Evolutionary conservation across 2,113 vertebrate genomes (phyloP).

Genomic region (Lampris megalopsis): DNA sequence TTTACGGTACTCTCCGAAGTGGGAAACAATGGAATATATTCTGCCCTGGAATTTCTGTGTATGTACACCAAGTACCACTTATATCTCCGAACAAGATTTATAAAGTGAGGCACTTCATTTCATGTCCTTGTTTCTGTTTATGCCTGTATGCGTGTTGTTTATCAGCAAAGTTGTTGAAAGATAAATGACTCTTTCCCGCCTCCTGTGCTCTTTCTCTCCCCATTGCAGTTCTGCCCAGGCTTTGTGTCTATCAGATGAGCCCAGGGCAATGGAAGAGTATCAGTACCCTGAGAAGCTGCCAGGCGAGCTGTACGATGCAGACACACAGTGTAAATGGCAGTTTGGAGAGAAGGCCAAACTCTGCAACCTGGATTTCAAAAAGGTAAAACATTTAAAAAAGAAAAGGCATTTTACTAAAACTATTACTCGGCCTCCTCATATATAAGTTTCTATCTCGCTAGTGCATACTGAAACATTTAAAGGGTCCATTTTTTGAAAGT

Average conservation of each 20-base stretch:
- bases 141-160: slow-evolving; percentile 5
- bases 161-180: slow-evolving; percentile 9
- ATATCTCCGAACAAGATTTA: not conserved
- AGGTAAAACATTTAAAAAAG: slow-evolving; percentile 77
- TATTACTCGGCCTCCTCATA: no score
- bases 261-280: slow-evolving; percentile 86
- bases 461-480: not conserved
- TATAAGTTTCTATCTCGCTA: no score
- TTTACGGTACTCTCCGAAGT: slow-evolving; percentile 38
- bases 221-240: slow-evolving; percentile 87
- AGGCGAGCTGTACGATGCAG: slow-evolving; percentile 89
- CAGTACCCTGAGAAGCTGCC: slow-evolving; percentile 89
- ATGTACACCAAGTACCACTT: slow-evolving; percentile 17
- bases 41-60: slow-evolving; percentile 29
- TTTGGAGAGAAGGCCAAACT: slow-evolving; percentile 93
- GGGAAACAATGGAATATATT: slow-evolving; percentile 43
- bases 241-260: slow-evolving; percentile 88
- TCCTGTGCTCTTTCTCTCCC: not conserved
- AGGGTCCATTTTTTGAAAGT: not conserved
- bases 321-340: slow-evolving; percentile 95
- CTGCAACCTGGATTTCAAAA: slow-evolving; percentile 90
- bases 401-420: not conserved
- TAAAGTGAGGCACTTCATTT: slow-evolving; percentile 6
- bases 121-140: slow-evolving; percentile 5
- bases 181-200: slow-evolving; percentile 5